Evolutionary conservation across 2,113 vertebrate species (phyloP).

Genomic region (Pygoscelis adeliae): DNA sequence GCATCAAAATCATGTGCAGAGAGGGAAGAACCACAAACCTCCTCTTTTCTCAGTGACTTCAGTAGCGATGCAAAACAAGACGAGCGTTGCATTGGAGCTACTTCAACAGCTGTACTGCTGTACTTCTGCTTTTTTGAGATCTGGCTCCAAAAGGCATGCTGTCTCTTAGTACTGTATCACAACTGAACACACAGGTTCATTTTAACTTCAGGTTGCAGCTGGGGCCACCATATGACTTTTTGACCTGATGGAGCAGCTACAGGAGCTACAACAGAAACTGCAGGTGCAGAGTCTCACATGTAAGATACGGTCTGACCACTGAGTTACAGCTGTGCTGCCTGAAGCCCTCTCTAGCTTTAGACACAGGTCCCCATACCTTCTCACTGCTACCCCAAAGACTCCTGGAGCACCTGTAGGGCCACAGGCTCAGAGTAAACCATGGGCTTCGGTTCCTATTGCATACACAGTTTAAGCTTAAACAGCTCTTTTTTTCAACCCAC

Average conservation of each 20-base stretch:
- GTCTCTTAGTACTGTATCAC: too few relatives aligned
- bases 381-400: background rate
- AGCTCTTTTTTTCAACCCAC: background rate
- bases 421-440: background rate
- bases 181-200: background rate
- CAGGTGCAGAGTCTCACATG: background rate
- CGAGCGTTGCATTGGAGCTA: accelerated
- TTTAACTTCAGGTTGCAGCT: background rate
- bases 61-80: accelerated
- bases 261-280: background rate
- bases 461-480: background rate
- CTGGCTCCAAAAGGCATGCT: background rate
- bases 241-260: background rate
- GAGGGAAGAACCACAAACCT: background rate
- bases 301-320: accelerated
- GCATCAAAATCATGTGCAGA: background rate
- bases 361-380: too few relatives aligned
- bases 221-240: too few relatives aligned
- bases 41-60: background rate
- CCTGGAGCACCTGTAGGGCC: background rate
- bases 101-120: too few relatives aligned
- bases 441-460: background rate
- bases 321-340: background rate
- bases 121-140: background rate
- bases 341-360: background rate